Percentiles rank a stretch among this genome's conserved stretches.
Conservation (phyloP, 2,888 invertebrate genomes). For the Syrista parreyssii region DNA sequence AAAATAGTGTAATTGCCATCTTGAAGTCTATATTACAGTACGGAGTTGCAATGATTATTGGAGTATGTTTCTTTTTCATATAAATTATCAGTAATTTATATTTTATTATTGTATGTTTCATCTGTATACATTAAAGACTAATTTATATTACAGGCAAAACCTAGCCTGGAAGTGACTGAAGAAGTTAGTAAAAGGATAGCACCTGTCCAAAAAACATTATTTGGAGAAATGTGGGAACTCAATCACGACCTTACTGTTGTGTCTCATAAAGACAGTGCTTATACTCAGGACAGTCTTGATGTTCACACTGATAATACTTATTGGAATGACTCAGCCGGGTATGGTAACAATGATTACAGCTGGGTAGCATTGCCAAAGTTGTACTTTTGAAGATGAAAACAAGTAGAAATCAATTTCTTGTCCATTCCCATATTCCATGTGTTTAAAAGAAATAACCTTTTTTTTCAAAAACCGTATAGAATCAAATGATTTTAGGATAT, state of each 20-base stretch:
- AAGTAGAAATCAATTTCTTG: background rate
- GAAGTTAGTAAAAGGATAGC: slow-evolving; percentile 70
- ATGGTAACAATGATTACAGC: slow-evolving; percentile 26
- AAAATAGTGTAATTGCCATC: no score
- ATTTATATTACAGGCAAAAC: slow-evolving; percentile 64
- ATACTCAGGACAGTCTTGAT: slow-evolving; percentile 75
- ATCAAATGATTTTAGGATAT: no score
- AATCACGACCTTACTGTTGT: slow-evolving; percentile 66
- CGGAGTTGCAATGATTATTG: no score
- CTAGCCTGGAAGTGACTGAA: slow-evolving; percentile 69
- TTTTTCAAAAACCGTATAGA: no score
- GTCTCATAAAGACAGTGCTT: slow-evolving; percentile 78
- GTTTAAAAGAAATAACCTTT: no score
- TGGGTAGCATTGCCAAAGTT: background rate
- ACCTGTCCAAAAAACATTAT: slow-evolving; percentile 76
- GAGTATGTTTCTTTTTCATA: no score
- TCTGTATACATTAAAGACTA: slow-evolving; percentile 4
- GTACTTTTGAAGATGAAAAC: background rate
- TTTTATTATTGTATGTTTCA: no score
- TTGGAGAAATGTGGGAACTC: slow-evolving; percentile 81
- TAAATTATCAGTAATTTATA: no score
- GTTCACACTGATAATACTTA: slow-evolving; percentile 85
- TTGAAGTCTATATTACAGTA: no score
- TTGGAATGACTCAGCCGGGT: slow-evolving; percentile 80
- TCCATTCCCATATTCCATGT: no score